Evolutionary conservation across 92 coral and sea anemone species (phyloP).

Genomic region (Epizoanthus stellaris): DNA sequence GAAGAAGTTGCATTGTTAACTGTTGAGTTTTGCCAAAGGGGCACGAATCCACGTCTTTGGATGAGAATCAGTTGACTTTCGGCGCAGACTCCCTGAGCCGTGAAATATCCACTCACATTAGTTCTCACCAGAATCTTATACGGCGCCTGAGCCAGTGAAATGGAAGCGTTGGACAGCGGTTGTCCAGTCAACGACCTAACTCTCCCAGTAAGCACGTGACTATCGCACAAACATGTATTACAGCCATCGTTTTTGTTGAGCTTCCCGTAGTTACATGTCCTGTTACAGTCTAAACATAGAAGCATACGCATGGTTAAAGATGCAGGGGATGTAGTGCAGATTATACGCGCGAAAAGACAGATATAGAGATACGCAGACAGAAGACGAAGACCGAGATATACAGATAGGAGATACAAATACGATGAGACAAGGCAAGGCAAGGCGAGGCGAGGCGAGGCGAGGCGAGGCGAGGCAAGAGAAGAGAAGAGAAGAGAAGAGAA

Average conservation of each 20-base stretch:
- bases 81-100: conserved; percentile 16
- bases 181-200: background rate
- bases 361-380: too few species aligned
- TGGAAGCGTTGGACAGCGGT: conserved; percentile 27
- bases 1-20: conserved; percentile 1
- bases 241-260: conserved; percentile 27
- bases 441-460: too few species aligned
- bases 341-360: too few species aligned
- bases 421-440: too few species aligned
- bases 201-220: conserved; percentile 41
- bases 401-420: too few species aligned
- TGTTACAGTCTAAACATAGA: background rate
- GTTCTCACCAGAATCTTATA: conserved; percentile 30
- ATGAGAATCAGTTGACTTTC: conserved; percentile 21
- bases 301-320: too few species aligned
- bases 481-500: too few species aligned
- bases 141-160: conserved; percentile 48
- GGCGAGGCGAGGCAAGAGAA: too few species aligned
- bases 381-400: too few species aligned
- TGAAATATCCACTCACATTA: conserved; percentile 28
- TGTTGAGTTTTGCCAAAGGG: background rate
- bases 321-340: too few species aligned
- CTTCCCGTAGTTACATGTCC: background rate
- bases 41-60: conserved; percentile 24
- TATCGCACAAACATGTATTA: conserved; percentile 26